phyloP scores from a whole-genome alignment of 2,113 vertebrate species.

The Uria aalge region DNA sequence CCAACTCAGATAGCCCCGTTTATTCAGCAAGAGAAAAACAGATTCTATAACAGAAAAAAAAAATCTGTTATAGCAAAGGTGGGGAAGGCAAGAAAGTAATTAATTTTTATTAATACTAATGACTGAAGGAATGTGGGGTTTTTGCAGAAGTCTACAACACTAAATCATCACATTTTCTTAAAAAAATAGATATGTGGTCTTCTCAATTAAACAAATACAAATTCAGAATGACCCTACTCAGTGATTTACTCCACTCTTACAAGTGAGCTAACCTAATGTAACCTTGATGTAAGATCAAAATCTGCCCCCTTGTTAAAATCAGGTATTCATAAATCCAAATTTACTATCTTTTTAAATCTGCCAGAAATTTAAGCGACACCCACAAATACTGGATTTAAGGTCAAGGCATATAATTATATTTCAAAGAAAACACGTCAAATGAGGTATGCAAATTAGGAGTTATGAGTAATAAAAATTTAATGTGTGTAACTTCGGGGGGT shows the following conservation, averaged over 20 bases:
- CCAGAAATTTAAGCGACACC: background rate
- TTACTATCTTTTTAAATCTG: background rate
- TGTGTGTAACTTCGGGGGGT: rapidly evolving
- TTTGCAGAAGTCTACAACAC: background rate
- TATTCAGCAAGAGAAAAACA: background rate
- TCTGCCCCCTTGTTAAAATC: background rate
- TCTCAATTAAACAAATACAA: background rate
- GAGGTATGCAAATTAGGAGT: background rate
- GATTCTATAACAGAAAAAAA: background rate
- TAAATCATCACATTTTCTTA: background rate
- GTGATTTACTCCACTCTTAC: background rate
- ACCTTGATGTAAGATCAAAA: background rate
- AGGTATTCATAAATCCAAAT: background rate
- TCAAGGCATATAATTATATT: background rate
- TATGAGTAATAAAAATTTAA: background rate
- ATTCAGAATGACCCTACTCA: background rate
- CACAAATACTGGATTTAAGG: background rate
- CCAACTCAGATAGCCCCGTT: background rate
- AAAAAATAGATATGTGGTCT: background rate
- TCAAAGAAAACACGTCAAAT: background rate
- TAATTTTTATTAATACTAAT: background rate
- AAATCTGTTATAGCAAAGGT: background rate
- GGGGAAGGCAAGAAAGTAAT: background rate
- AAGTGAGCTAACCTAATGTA: background rate
- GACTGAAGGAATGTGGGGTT: rapidly evolving